Base-by-base conservation (phyloP, 2,797 vertebrate genomes). In the Pseudomugil gertrudae region DNA sequence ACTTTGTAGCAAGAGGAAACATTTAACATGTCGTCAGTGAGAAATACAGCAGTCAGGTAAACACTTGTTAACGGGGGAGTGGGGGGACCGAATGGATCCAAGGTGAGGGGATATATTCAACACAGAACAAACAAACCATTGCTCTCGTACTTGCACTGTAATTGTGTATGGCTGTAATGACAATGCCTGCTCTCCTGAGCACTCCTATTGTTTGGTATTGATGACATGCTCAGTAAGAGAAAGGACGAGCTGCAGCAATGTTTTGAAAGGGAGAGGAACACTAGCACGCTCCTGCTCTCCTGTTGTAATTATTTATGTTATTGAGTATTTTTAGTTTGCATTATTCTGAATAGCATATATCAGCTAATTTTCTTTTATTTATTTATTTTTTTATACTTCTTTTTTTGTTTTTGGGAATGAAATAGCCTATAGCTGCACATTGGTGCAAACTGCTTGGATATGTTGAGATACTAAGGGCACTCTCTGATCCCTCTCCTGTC, bases 51-150 rank as follows among this genome's bases (percentile, higher is more conserved):
- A 56, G 66, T 81, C 52, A 75, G 76, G 67, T 78, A 81, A 85
- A 84, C 78, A 77, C 5, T 55, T 70, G 81, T 85, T 79, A 81
- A 86, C 72, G 57, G 54, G 35, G 29, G 29, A 29, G 29, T 3
- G 29, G 29, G 29, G 29, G 29, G 29, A 29, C 76, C 81, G 63
- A 40, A 29, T 55, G 71, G 77, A 85, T 83, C 68, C 57, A 58
- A 85, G 84, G 85, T 89, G 87, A 91, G 80, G 83, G 85, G 86
- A 88, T 90, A 87, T 79, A 67, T 91, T 93, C 92, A 93, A 90
- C 92, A 91, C 93, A 93, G 93, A 94, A 94, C 93, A 94, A 93
- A 92, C 90, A 94, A 93, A 92, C 89, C 92, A 92, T 92, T 92
- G 91, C 92, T 85, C 90, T 84, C 85, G 86, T 86, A 87, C 91